phyloP scores from a whole-genome alignment of 2,888 invertebrate species.

The Cepaea hortensis region DNA sequence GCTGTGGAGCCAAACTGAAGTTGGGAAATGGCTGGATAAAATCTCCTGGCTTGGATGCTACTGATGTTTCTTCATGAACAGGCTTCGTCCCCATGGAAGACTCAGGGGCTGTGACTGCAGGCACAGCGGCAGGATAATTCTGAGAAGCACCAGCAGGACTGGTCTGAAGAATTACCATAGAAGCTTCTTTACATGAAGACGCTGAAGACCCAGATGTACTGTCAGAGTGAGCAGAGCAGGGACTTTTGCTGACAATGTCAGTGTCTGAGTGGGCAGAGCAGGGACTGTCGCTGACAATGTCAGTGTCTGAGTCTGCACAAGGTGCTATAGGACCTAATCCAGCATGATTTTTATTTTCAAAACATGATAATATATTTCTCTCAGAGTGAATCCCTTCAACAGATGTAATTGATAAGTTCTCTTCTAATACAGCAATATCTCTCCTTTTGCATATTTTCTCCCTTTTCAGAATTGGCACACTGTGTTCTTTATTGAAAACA shows the following conservation, averaged over 20 bases:
- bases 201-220: too few species aligned
- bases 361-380: neutral
- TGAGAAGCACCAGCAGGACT: neutral
- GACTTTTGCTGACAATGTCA: neutral
- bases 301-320: slow-evolving; percentile 23
- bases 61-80: neutral
- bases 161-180: neutral
- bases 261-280: neutral
- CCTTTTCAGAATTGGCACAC: neutral
- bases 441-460: neutral
- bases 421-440: neutral
- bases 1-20: neutral
- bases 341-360: neutral
- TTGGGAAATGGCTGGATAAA: neutral
- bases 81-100: neutral
- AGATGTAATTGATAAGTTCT: neutral
- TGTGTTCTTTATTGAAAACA: neutral
- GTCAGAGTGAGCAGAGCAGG: neutral
- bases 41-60: neutral
- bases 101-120: neutral
- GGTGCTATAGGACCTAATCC: slow-evolving; percentile 12
- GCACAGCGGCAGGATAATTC: neutral
- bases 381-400: too few species aligned
- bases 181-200: neutral
- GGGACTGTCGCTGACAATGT: neutral